phyloP scores from a whole-genome alignment of 2,113 vertebrate species.

The Anseranas semipalmata region DNA sequence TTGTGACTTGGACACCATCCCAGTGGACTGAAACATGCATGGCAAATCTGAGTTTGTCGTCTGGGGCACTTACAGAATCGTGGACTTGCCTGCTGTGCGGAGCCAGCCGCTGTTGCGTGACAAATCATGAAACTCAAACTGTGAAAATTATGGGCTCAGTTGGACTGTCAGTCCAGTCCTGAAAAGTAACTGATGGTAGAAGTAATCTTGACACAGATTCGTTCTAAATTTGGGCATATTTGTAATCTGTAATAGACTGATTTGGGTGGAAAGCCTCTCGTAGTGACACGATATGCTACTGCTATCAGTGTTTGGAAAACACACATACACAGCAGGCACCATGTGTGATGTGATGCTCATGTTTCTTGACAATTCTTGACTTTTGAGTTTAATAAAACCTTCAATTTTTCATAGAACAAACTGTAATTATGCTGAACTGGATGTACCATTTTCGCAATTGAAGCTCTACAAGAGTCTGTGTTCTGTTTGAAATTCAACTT shows the following conservation, averaged over 20 bases:
- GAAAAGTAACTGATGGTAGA: slow-evolving; percentile 72
- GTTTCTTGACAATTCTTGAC: not conserved
- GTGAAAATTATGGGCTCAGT: slow-evolving; percentile 77
- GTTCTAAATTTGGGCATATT: slow-evolving; percentile 58
- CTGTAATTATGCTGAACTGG: not conserved
- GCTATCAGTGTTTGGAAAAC: not conserved
- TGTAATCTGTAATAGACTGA: slow-evolving; percentile 55
- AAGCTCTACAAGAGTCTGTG: not conserved
- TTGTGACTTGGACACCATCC: slow-evolving; percentile 15
- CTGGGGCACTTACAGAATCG: slow-evolving; percentile 54
- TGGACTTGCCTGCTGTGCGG: slow-evolving; percentile 45
- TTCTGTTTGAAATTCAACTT: slow-evolving; percentile 35
- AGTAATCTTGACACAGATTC: slow-evolving; percentile 67
- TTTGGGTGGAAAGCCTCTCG: slow-evolving; percentile 13
- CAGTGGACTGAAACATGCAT: slow-evolving; percentile 49
- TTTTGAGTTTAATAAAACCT: not conserved
- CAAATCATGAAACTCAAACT: slow-evolving; percentile 75
- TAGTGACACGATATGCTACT: not conserved
- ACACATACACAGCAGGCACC: not conserved
- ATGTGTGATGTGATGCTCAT: not conserved
- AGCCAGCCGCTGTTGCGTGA: slow-evolving; percentile 67
- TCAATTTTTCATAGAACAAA: not conserved
- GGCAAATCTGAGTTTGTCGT: slow-evolving; percentile 55
- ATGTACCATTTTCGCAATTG: not conserved
- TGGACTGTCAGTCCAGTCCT: slow-evolving; percentile 72